Base-by-base conservation (phyloP, 2,113 vertebrate species). In the Epinephelus fuscoguttatus region DNA sequence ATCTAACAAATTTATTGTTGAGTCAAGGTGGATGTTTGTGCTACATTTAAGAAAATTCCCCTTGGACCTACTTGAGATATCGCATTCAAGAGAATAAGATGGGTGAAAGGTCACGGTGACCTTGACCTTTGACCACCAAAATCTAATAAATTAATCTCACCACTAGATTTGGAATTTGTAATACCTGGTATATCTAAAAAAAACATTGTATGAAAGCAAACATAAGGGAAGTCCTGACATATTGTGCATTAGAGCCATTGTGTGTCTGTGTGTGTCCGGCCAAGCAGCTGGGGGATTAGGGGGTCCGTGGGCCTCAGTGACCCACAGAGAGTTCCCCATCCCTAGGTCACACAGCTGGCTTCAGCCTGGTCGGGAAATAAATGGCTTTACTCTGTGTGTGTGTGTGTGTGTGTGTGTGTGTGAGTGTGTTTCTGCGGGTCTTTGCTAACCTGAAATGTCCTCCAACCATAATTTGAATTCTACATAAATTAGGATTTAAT, bases 331-430 rank as follows among this genome's bases (percentile, higher is more conserved):
- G 79, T 23, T 81, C 75, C 77, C 73, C 84, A 69, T 82, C 60
- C 27, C 45, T 6, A 80, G 86, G 90, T 87, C 73, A 72, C 86
- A 57, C 92, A 93, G 90, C 86, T 93, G 90, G 82, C 50, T 76
- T 45, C 84, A 70, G 75, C 75, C 61, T 61, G 77, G 37, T 27
- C 25, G 56, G 0, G 11, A 25, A 69, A 62, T 49, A 62, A 67
- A 42, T 11, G 68, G 56, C 53, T 68, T 78, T 23, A 47, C 21
- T 11, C 2, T 23, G 40, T 19, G 42, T 66, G 63, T 25, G 33
- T 40, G 14, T 27, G n/a, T 47, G 18, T 18, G 67, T 30, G 47
- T 10, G 40, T 19, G 40, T 66, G 63, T 40, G 40, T 40, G 40
- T n/a, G 19, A 4, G 17, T 47, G 57, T 15, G 64, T 67, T 37